phyloP scores from a whole-genome alignment of 2,113 vertebrate genomes.

The Pedionomus torquatus region DNA sequence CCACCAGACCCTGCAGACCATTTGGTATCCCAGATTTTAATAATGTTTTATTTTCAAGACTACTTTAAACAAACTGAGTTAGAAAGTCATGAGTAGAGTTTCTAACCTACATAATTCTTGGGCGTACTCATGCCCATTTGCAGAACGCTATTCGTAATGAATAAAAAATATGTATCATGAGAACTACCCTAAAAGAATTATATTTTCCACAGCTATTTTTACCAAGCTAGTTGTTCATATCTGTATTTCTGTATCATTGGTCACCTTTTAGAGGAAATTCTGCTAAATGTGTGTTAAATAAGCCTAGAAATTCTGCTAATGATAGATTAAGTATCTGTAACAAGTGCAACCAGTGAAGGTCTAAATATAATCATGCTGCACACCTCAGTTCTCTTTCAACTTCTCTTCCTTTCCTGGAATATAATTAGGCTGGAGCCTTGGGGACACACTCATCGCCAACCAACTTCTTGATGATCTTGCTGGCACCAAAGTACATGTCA shows the following conservation, averaged over 20 bases:
- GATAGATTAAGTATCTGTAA: background rate
- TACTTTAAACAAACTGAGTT: background rate
- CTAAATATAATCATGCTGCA: background rate
- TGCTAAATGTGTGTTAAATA: background rate
- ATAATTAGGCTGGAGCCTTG: background rate
- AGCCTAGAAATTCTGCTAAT: background rate
- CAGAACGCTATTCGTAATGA: background rate
- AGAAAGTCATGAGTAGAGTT: background rate
- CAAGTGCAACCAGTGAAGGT: background rate
- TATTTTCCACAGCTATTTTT: background rate
- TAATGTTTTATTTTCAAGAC: background rate
- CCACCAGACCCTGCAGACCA: background rate
- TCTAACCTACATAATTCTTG: background rate
- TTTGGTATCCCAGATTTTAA: background rate
- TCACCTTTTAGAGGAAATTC: background rate
- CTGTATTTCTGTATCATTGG: background rate
- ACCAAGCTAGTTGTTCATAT: background rate
- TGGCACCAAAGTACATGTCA: background rate
- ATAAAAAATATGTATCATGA: background rate
- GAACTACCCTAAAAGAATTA: background rate
- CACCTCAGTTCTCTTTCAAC: background rate
- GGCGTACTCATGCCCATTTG: background rate
- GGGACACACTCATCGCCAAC: background rate
- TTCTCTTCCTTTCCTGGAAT: background rate
- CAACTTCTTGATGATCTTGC: background rate